phyloP scores from a whole-genome alignment of 2,888 invertebrate species.

The Drosophila niveifrons region DNA sequence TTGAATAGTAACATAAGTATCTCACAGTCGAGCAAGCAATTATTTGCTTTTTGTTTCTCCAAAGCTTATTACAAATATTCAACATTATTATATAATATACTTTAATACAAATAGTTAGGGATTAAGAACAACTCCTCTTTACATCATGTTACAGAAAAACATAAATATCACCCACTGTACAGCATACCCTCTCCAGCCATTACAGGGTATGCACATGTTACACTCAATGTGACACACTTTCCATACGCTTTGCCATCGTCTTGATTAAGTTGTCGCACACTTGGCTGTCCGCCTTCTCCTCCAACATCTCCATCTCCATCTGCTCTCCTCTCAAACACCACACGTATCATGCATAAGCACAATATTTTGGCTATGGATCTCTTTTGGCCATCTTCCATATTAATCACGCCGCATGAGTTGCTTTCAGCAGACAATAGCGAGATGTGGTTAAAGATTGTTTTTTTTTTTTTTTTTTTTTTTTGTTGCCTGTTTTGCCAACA shows the following conservation, averaged over 20 bases:
- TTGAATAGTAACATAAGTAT: too few relatives aligned
- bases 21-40: too few relatives aligned
- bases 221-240: constrained; percentile 2
- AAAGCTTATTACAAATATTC: too few relatives aligned
- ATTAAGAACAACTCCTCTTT: not conserved
- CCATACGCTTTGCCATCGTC: constrained; percentile 6
- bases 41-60: too few relatives aligned
- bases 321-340: constrained; percentile 1
- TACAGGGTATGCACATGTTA: constrained; percentile 8
- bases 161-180: too few relatives aligned
- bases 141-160: too few relatives aligned
- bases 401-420: constrained; percentile 78
- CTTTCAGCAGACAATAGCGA: constrained; percentile 78
- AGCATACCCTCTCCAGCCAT: too few relatives aligned
- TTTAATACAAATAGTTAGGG: too few relatives aligned
- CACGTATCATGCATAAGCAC: constrained; percentile 40
- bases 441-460: constrained; percentile 48
- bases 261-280: constrained; percentile 72
- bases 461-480: constrained; percentile 21
- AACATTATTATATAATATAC: too few relatives aligned
- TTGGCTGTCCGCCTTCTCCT: not conserved
- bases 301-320: not conserved
- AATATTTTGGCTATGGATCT: constrained; percentile 36
- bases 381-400: constrained; percentile 80
- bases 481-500: constrained; percentile 39